Conservation (phyloP, 2,113 vertebrate genomes). For the Regulus satrapa region DNA sequence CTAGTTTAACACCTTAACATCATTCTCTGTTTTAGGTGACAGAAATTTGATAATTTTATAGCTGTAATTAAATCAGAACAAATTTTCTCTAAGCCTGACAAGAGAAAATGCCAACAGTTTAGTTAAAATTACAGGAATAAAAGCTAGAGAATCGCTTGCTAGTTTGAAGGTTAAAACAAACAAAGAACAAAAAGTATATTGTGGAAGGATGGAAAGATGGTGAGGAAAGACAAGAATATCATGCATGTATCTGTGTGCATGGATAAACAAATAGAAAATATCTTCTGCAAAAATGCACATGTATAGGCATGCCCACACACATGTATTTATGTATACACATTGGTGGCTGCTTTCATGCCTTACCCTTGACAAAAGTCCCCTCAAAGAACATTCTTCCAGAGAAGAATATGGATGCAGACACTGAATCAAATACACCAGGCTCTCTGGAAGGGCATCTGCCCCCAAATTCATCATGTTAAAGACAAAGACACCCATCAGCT, state of each 20-base stretch:
- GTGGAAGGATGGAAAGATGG: neutral
- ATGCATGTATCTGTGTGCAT: rapidly evolving
- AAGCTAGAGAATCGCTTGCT: neutral
- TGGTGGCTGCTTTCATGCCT: neutral
- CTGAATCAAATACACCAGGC: neutral
- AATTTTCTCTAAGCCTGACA: constrained; percentile 1
- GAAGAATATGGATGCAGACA: neutral
- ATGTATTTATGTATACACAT: neutral
- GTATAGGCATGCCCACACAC: neutral
- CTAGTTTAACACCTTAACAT: neutral
- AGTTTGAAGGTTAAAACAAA: neutral
- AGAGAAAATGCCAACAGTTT: constrained; percentile 21
- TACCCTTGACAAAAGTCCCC: neutral
- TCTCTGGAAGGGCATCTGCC: neutral
- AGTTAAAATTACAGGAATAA: neutral
- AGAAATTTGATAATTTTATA: constrained; percentile 7
- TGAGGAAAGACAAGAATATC: neutral
- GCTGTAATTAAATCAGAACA: constrained; percentile 34
- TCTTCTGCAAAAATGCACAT: rapidly evolving
- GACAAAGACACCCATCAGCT: neutral
- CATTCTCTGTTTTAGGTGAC: neutral
- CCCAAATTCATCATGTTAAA: rapidly evolving
- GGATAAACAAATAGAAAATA: neutral
- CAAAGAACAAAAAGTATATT: neutral
- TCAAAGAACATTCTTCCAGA: neutral